Percentiles rank a stretch among this genome's conserved stretches.
phyloP scores from a whole-genome alignment of 2,113 vertebrate genomes.

The Sorex fumeus region DNA sequence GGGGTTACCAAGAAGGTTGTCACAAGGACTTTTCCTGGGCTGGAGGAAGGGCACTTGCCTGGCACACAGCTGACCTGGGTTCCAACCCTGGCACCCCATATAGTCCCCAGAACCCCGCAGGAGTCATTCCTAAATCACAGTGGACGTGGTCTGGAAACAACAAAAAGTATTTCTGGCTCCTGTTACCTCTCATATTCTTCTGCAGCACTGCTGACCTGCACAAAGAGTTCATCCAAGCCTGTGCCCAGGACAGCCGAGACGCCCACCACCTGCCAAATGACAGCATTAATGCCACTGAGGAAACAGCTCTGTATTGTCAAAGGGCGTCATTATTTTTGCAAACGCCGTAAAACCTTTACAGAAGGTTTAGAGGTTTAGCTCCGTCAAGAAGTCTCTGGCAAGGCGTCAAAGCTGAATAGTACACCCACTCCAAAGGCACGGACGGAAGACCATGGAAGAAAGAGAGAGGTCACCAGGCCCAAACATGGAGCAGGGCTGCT shows the following conservation, averaged over 20 bases:
- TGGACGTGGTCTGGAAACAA: too few species aligned
- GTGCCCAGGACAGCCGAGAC: slow-evolving; percentile 95
- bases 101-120: neutral
- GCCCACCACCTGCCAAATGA: slow-evolving; percentile 93
- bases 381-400: slow-evolving; percentile 26
- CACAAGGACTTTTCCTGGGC: too few species aligned
- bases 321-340: neutral
- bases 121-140: neutral
- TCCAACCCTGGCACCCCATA: neutral
- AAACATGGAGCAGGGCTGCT: neutral
- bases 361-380: neutral
- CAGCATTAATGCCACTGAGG: slow-evolving; percentile 48
- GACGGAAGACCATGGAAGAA: neutral
- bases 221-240: slow-evolving; percentile 94
- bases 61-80: neutral
- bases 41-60: too few species aligned
- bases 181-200: slow-evolving; percentile 96
- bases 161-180: neutral
- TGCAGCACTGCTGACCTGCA: slow-evolving; percentile 93
- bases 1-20: too few species aligned
- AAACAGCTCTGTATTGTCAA: slow-evolving; percentile 3
- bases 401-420: neutral
- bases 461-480: neutral
- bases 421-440: slow-evolving; percentile 7
- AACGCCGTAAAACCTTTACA: slow-evolving; percentile 29